phyloP scores from a whole-genome alignment of 2,888 invertebrate species.

The Hirudinaria manillensis region DNA sequence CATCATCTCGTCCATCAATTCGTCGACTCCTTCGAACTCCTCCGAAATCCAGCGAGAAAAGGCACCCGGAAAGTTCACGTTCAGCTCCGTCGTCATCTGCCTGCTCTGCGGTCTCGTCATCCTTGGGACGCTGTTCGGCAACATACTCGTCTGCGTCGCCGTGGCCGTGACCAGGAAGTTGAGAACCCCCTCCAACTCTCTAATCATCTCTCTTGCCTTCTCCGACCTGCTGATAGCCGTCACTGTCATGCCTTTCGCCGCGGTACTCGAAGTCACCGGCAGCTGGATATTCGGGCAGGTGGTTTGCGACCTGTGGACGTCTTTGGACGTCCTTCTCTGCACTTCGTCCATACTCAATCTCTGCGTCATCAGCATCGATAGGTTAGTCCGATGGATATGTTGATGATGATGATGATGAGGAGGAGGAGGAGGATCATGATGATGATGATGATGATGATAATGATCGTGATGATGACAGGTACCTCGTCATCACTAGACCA shows the following conservation, averaged over 20 bases:
- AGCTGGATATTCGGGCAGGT: conserved; percentile 49
- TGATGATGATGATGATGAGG: conserved; percentile 26
- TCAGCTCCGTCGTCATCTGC: conserved; percentile 36
- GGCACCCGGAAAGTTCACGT: not conserved
- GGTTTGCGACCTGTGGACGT: conserved; percentile 58
- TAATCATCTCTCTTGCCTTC: conserved; percentile 52
- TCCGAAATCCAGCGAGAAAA: not conserved
- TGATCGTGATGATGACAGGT: conserved; percentile 39
- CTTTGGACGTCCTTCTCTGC: conserved; percentile 58
- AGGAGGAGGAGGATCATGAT: conserved; percentile 27
- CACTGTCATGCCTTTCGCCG: conserved; percentile 58
- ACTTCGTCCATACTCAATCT: conserved; percentile 54
- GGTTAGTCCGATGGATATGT: not conserved
- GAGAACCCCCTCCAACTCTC: conserved; percentile 53
- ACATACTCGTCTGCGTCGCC: conserved; percentile 57
- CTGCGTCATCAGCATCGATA: conserved; percentile 29
- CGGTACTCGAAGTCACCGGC: conserved; percentile 51
- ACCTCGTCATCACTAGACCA: conserved; percentile 61
- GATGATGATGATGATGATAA: conserved; percentile 29
- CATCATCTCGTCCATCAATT: too few relatives aligned
- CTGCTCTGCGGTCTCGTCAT: conserved; percentile 50
- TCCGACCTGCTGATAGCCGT: conserved; percentile 58
- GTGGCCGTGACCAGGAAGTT: conserved; percentile 56
- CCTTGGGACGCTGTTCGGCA: conserved; percentile 57
- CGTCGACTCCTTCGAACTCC: not conserved